These are phyloP conservation scores for Cathartes aura DNA, from an alignment of 2,113 vertebrate genomes.

Conservation along the genomic window DNA sequence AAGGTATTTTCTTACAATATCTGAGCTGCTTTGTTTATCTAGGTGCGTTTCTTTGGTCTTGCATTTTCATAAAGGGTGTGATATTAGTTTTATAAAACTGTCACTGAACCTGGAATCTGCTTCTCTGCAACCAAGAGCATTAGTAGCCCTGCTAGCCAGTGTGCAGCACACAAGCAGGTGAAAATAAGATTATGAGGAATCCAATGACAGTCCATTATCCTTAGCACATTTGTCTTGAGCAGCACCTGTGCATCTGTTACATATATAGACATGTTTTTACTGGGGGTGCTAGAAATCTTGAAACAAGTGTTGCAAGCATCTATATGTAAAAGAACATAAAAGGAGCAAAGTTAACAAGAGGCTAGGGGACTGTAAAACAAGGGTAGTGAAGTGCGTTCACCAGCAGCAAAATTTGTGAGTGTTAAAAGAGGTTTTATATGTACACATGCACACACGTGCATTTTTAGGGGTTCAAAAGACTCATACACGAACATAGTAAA, in stretches of 20 bases:
- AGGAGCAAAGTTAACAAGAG: slow-evolving; percentile 45
- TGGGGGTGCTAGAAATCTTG: slow-evolving; percentile 42
- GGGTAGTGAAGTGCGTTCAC: slow-evolving; percentile 36
- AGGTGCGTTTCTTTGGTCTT: slow-evolving; percentile 28
- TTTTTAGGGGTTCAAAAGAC: not conserved
- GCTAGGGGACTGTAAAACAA: slow-evolving; percentile 15
- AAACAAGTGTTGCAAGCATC: slow-evolving; percentile 41
- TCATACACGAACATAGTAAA: not conserved
- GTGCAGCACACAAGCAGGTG: not conserved
- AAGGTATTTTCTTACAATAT: slow-evolving; percentile 65
- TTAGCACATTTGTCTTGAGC: not conserved
- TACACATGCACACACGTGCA: not conserved
- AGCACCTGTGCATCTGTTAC: slow-evolving; percentile 48
- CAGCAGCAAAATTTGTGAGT: not conserved
- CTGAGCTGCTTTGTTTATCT: slow-evolving; percentile 43
- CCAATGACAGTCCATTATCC: not conserved
- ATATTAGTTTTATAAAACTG: slow-evolving; percentile 30
- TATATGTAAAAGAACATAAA: slow-evolving; percentile 42
- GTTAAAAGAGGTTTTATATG: not conserved
- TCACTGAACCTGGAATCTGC: not conserved
- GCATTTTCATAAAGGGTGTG: slow-evolving; percentile 35
- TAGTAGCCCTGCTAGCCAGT: not conserved
- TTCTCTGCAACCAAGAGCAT: not conserved
- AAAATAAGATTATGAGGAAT: slow-evolving; percentile 33
- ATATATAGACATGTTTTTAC: slow-evolving; percentile 12